A percentile compares a stretch with the other conserved stretches of the same genome.
These are phyloP conservation scores for Myripristis jacobus DNA, from an alignment of 2,797 vertebrate genomes.

Conservation along the genomic window DNA sequence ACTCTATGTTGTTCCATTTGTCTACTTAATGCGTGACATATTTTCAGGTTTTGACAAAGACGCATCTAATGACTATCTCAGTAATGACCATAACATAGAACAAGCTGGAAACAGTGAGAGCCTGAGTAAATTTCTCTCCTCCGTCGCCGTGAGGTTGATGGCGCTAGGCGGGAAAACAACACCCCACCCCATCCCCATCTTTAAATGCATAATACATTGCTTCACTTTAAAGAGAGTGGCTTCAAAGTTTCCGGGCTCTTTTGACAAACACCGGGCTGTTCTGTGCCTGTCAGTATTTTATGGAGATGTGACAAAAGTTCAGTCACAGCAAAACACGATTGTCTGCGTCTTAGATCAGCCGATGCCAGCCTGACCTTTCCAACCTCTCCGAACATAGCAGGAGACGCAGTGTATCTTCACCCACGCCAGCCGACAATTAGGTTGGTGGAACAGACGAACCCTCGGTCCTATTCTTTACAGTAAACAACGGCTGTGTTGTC, in stretches of 20 bases:
- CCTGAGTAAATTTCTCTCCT: slow-evolving; percentile 14
- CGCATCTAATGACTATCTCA: background rate
- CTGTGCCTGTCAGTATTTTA: slow-evolving; percentile 17
- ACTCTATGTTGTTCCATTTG: slow-evolving; percentile 5
- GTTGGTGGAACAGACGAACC: slow-evolving; percentile 54
- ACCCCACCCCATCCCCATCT: background rate
- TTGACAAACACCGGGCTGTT: slow-evolving; percentile 22
- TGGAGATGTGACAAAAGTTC: slow-evolving; percentile 32
- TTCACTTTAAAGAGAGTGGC: slow-evolving; percentile 9
- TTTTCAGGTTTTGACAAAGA: slow-evolving; percentile 8
- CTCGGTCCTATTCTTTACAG: slow-evolving; percentile 65
- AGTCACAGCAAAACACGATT: slow-evolving; percentile 45
- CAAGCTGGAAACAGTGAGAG: background rate
- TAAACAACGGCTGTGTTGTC: slow-evolving; percentile 51
- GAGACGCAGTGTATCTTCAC: slow-evolving; percentile 63
- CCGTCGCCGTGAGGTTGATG: background rate
- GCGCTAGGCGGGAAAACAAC: background rate
- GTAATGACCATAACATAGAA: background rate
- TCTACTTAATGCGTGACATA: background rate
- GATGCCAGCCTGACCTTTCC: slow-evolving; percentile 70
- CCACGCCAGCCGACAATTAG: slow-evolving; percentile 51
- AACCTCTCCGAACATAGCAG: slow-evolving; percentile 39
- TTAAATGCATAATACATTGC: background rate
- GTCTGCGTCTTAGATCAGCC: slow-evolving; percentile 54
- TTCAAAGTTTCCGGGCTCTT: background rate